Percentiles rank a stretch among this genome's conserved stretches.
Evolutionary conservation across 2,113 vertebrate genomes (phyloP).

Genomic region (Xyrauchen texanus): DNA sequence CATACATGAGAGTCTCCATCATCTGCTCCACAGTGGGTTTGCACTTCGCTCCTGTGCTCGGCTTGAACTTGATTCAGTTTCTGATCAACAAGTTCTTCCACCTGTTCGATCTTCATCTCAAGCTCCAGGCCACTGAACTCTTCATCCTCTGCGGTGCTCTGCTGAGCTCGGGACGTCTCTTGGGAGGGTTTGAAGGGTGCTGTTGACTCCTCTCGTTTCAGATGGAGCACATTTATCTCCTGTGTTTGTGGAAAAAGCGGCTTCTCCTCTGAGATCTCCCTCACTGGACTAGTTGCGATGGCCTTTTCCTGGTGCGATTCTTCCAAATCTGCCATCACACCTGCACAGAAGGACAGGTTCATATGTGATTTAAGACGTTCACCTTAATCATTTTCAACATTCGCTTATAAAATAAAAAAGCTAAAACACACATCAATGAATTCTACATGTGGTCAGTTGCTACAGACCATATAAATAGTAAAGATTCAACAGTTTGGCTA

Average conservation of each 20-base stretch:
- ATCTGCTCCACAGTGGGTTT: background rate
- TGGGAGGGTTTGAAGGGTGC: background rate
- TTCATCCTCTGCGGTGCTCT: constrained; percentile 8
- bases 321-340: background rate
- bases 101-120: constrained; percentile 53
- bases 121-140: constrained; percentile 48
- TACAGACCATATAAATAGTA: too few relatives aligned
- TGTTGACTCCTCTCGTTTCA: background rate
- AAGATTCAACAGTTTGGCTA: too few relatives aligned
- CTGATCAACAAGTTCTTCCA: constrained; percentile 53
- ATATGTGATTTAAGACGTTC: background rate
- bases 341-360: constrained; percentile 6
- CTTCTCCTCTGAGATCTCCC: constrained; percentile 37
- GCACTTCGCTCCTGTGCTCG: constrained; percentile 27
- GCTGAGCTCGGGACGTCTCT: background rate
- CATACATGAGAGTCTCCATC: constrained; percentile 23
- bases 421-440: too few relatives aligned
- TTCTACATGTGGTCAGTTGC: too few relatives aligned
- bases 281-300: background rate
- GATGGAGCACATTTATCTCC: background rate
- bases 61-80: constrained; percentile 19
- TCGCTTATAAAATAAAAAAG: too few relatives aligned
- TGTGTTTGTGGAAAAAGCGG: background rate
- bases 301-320: background rate
- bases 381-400: too few relatives aligned